Evolutionary conservation across 64 coral and sea anemone genomes (phyloP).

Genomic region (Stichodactyla helianthus): DNA sequence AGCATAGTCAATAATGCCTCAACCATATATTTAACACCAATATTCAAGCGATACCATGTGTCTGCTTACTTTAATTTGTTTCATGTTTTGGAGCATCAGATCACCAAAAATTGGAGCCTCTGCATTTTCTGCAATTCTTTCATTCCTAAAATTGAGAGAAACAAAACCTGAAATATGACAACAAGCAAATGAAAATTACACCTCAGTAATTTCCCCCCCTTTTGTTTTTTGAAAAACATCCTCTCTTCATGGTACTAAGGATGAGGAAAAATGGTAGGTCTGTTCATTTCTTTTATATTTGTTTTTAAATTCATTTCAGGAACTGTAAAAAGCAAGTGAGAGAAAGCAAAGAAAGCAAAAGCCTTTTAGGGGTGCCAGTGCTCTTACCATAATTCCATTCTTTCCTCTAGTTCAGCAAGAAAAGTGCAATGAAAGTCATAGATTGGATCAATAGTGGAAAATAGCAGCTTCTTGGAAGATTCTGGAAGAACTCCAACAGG

Average conservation of each 20-base stretch:
- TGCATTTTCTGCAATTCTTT: conserved; percentile 22
- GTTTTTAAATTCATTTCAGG: too few relatives aligned
- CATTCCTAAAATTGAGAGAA: not conserved
- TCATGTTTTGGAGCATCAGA: conserved; percentile 78
- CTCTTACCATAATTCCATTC: conserved; percentile 77
- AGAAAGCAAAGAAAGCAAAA: too few relatives aligned
- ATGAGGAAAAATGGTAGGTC: too few relatives aligned
- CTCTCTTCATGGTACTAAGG: too few relatives aligned
- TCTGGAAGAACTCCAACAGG: conserved; percentile 69
- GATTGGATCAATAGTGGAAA: conserved; percentile 91
- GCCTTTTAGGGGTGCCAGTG: not conserved
- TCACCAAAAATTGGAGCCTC: conserved; percentile 76
- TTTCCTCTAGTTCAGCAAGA: conserved; percentile 70
- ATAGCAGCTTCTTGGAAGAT: conserved; percentile 72
- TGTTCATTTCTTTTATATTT: too few relatives aligned
- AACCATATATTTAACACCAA: not conserved
- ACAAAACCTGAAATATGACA: not conserved
- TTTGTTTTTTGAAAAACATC: too few relatives aligned
- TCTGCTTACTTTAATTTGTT: conserved; percentile 71
- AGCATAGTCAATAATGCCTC: not conserved
- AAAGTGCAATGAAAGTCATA: conserved; percentile 97
- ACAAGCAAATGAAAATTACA: not conserved
- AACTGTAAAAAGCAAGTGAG: too few relatives aligned
- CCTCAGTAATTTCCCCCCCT: too few relatives aligned
- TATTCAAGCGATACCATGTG: not conserved